Conservation (phyloP, 2,113 vertebrate genomes). For the Tetraodon nigroviridis region DNA sequence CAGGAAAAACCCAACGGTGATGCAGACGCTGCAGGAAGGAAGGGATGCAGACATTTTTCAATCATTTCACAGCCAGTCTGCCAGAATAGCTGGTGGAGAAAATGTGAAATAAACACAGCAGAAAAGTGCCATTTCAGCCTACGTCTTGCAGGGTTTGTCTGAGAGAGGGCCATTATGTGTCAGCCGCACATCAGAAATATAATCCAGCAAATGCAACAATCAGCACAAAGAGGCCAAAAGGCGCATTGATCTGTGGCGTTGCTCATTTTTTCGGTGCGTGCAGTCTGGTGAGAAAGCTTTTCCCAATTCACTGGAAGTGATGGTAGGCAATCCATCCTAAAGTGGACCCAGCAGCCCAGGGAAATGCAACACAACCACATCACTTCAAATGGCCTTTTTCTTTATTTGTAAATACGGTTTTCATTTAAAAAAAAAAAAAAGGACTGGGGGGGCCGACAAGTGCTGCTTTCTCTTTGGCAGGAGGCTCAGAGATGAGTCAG, state of each 20-base stretch:
- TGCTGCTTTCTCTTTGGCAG: conserved; percentile 61
- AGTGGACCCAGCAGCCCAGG: no score
- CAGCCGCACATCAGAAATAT: neutral
- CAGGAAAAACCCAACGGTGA: conserved; percentile 3
- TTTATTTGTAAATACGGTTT: conserved; percentile 1
- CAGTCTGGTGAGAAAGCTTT: no score
- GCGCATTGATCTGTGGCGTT: neutral
- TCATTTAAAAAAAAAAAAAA: conserved; percentile 6
- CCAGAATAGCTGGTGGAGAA: no score
- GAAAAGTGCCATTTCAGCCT: neutral
- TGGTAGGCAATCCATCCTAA: no score
- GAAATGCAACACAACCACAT: no score
- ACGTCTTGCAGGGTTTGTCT: neutral
- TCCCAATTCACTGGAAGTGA: no score
- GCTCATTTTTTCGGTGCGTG: no score
- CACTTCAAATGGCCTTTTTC: no score
- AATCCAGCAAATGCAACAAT: neutral
- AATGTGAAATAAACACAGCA: no score
- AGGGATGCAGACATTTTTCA: neutral
- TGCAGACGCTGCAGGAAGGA: neutral
- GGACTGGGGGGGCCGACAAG: conserved; percentile 43
- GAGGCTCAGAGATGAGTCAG: conserved; percentile 68
- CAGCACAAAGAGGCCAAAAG: neutral
- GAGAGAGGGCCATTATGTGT: neutral
- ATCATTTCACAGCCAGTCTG: neutral